A percentile compares a stretch with the other conserved stretches of the same genome.
phyloP scores from a whole-genome alignment of 1,140 invertebrate genomes.

The Temnothorax curvispinosus region DNA sequence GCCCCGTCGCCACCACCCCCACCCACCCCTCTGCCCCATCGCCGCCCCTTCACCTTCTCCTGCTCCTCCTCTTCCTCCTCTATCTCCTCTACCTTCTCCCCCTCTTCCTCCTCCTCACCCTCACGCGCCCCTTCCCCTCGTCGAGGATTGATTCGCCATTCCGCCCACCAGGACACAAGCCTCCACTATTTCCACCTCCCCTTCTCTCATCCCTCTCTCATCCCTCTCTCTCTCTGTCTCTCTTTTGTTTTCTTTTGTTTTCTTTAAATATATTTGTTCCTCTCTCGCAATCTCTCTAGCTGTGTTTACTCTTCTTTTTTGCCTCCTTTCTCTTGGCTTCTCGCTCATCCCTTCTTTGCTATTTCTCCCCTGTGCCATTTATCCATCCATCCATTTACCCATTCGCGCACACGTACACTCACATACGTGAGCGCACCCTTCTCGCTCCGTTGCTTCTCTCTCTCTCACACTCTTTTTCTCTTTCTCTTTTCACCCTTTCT shows the following conservation, averaged over 20 bases:
- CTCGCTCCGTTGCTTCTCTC: constrained; percentile 1
- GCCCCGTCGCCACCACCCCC: neutral
- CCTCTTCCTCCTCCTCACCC: constrained; percentile 26
- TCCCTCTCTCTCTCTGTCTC: neutral
- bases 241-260: neutral
- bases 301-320: neutral
- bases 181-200: constrained; percentile 14
- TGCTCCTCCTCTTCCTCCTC: neutral
- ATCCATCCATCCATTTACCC: constrained; percentile 41
- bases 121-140: constrained; percentile 22
- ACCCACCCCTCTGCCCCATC: constrained; percentile 2
- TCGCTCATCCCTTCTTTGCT: constrained; percentile 21
- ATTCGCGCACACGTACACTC: neutral
- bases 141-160: constrained; percentile 75
- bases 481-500: neutral
- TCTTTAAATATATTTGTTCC: constrained; percentile 10
- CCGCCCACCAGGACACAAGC: constrained; percentile 55
- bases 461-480: neutral
- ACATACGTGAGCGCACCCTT: constrained; percentile 2
- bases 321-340: neutral
- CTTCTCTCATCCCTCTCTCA: constrained; percentile 3
- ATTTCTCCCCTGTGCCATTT: constrained; percentile 31
- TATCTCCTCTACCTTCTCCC: neutral
- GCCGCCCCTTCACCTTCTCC: neutral
- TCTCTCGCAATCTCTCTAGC: neutral